Evolutionary conservation across 2,113 vertebrate genomes (phyloP).

Genomic region (Lipophrys pholis): DNA sequence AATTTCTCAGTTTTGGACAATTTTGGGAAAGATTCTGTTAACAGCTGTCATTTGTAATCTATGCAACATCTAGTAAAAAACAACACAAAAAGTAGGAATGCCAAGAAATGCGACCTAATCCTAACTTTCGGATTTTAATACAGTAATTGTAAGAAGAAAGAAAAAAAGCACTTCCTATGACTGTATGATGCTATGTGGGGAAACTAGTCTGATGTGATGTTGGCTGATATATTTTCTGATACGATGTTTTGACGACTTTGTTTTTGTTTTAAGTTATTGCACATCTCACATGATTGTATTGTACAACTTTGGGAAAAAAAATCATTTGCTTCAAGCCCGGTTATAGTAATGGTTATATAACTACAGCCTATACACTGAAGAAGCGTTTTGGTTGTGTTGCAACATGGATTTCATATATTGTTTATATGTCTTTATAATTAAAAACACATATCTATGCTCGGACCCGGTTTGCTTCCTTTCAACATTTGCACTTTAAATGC

Average conservation of each 20-base stretch:
- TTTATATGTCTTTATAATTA: conserved; percentile 96
- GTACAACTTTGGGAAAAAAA: conserved; percentile 78
- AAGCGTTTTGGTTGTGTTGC: conserved; percentile 82
- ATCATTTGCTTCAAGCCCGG: conserved; percentile 71
- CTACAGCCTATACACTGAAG: conserved; percentile 64
- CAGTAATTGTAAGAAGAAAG: conserved; percentile 47
- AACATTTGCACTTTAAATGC: not conserved
- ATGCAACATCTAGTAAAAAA: conserved; percentile 80
- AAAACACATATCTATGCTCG: conserved; percentile 87
- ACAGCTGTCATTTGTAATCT: conserved; percentile 77
- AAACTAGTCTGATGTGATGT: conserved; percentile 55
- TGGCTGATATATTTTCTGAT: conserved; percentile 69
- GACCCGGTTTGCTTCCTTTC: conserved; percentile 68
- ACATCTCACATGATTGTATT: conserved; percentile 86
- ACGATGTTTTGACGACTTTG: conserved; percentile 65
- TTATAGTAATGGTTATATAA: conserved; percentile 64
- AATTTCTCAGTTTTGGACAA: conserved; percentile 10
- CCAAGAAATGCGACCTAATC: conserved; percentile 38
- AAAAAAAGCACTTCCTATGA: conserved; percentile 15
- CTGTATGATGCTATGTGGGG: conserved; percentile 55
- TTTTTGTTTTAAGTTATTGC: conserved; percentile 76
- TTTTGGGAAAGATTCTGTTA: conserved; percentile 45
- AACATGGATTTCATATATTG: conserved; percentile 87
- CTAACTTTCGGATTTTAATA: conserved; percentile 41
- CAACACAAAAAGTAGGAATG: conserved; percentile 34